Evolutionary conservation across 2,113 vertebrate species (phyloP).

Genomic region (Syngnathus floridae): DNA sequence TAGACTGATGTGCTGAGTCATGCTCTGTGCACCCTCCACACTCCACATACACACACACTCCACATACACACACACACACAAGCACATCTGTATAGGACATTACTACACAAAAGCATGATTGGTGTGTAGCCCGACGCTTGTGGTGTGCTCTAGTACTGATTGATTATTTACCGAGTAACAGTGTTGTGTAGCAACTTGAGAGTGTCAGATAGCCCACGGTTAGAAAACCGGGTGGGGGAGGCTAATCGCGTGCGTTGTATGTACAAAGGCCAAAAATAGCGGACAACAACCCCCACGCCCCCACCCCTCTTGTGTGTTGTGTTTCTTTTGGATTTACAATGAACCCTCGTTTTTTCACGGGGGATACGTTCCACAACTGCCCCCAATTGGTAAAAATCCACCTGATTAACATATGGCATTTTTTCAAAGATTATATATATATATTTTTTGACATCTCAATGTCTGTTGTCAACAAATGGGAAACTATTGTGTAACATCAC

Average conservation of each 20-base stretch:
- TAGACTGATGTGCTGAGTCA: conserved; percentile 67
- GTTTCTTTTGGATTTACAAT: conserved; percentile 52
- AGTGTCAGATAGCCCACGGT: conserved; percentile 15
- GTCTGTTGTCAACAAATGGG: neutral
- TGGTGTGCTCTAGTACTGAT: conserved; percentile 67
- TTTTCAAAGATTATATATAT: neutral
- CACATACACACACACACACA: neutral
- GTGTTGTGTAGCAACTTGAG: conserved; percentile 68
- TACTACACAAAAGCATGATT: conserved; percentile 64
- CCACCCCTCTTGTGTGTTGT: neutral
- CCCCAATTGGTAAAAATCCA: neutral
- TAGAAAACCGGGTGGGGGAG: conserved; percentile 14
- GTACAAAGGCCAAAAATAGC: conserved; percentile 51
- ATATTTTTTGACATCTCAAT: neutral
- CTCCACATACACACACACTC: conserved; percentile 27
- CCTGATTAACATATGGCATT: neutral
- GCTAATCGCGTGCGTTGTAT: conserved; percentile 44
- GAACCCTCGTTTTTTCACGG: neutral
- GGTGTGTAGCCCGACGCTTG: conserved; percentile 69
- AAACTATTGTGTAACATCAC: neutral
- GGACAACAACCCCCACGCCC: neutral
- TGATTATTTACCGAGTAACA: conserved; percentile 68
- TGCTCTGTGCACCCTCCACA: conserved; percentile 41
- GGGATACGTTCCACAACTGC: neutral
- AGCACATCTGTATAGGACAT: conserved; percentile 70